Evolutionary conservation across 2,797 vertebrate species (phyloP).

Genomic region (Chelidonichthys spinosus): DNA sequence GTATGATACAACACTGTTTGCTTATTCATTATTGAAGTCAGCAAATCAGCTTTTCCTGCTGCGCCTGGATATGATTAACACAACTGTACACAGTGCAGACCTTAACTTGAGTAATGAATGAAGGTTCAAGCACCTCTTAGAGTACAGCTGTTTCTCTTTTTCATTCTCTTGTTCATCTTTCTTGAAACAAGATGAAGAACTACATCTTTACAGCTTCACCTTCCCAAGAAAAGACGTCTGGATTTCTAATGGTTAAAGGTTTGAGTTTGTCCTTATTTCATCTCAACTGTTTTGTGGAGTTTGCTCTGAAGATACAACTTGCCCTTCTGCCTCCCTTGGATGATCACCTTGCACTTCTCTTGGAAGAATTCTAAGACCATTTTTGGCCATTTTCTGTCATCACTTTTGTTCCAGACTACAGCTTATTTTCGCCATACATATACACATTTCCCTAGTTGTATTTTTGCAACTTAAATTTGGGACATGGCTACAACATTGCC

Average conservation of each 20-base stretch:
- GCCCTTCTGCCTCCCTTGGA: neutral
- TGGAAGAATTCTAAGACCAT: constrained; percentile 23
- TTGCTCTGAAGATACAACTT: constrained; percentile 30
- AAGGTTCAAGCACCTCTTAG: neutral
- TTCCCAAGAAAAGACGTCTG: constrained; percentile 18
- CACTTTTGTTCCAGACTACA: neutral
- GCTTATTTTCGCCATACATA: neutral
- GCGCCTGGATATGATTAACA: constrained; percentile 78
- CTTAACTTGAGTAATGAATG: constrained; percentile 3
- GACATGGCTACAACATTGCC: neutral
- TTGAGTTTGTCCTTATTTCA: constrained; percentile 10
- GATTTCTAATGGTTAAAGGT: constrained; percentile 19
- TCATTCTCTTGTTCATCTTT: constrained; percentile 19
- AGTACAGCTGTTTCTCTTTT: neutral
- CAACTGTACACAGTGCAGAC: constrained; percentile 44
- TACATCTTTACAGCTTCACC: neutral
- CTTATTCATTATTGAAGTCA: constrained; percentile 78
- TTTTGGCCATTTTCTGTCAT: neutral
- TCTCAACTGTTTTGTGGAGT: neutral
- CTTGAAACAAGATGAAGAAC: constrained; percentile 36
- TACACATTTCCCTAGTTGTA: no score
- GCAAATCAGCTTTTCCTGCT: constrained; percentile 66
- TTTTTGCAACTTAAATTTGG: neutral
- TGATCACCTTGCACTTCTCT: constrained; percentile 4
- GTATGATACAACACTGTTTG: constrained; percentile 67